phyloP scores from a whole-genome alignment of 2,113 vertebrate genomes.

The Tursiops truncatus region DNA sequence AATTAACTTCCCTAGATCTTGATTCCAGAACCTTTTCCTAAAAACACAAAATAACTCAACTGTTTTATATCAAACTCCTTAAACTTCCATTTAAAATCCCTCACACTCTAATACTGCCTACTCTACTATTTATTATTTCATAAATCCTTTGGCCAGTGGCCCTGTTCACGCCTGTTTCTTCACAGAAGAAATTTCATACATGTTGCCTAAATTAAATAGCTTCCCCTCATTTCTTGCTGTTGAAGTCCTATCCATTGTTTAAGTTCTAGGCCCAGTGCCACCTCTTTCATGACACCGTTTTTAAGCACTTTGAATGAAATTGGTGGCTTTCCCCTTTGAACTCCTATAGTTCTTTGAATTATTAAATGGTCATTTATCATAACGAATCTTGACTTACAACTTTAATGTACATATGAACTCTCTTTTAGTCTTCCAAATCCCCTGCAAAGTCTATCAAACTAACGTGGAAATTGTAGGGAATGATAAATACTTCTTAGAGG shows the following conservation, averaged over 20 bases:
- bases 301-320: background rate
- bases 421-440: background rate
- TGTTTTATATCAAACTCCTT: background rate
- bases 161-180: background rate
- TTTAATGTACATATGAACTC: background rate
- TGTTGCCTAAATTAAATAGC: background rate
- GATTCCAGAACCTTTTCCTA: background rate
- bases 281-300: background rate
- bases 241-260: background rate
- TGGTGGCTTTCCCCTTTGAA: background rate
- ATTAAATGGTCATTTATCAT: background rate
- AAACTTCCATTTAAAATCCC: background rate
- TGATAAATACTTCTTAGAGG: background rate
- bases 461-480: background rate
- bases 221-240: background rate
- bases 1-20: background rate
- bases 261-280: background rate
- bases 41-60: background rate
- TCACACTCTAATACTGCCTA: background rate
- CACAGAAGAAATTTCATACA: background rate
- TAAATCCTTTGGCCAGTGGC: background rate
- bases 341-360: background rate
- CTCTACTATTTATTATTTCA: background rate
- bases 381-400: background rate
- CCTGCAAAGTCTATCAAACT: background rate